Evolutionary conservation across 2,888 invertebrate genomes (phyloP), one percentile per base, ranked within the genome.

Genomic region (Luperina nickerlii): DNA sequence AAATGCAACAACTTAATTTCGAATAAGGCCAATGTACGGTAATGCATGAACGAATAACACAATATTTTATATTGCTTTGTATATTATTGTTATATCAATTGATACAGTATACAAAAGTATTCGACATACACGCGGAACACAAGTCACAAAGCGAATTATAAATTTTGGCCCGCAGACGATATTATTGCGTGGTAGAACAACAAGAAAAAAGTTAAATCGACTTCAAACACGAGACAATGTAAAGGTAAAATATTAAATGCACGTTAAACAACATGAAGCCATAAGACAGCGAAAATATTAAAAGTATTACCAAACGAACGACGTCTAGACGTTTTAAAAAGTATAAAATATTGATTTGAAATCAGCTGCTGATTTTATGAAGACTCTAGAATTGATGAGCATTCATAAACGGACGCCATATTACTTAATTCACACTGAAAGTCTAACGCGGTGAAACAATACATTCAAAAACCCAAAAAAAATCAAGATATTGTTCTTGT

Each of bases 11-110:
- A 93, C 91, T 92, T 93, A 92, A 92, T 90, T 92, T 91, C 91
- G 93, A 93, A 90, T 94, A 95, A 95, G 94, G 94, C 94, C 93
- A 93, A 94, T 90, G 89, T 90, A 88, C 86, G 90, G 89, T 92
- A 84, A 84, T 85, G 87, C 82, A 84, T 85, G 88, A 88, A 88
- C 78, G 83, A 88, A 89, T 83, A 85, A 85, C 74, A 87, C 86
- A 90, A 81, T 86, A 86, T 83, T 76, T 83, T 75, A 84, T 89
- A 84, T 86, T 88, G 85, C 82, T 86, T 84, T 85, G 78, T 79
- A 81, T 77, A 83, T 81, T 84, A 86, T 84, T 84, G 83, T 86
- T 88, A 89, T 81, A 81, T 81, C 15, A 82, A 83, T 62, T 79
- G 78, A 76, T 81, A 60, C 72, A 85, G 73, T 84, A 84, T 66